Conservation (phyloP, 2,797 vertebrate genomes). For the Peromyscus attwateri region DNA sequence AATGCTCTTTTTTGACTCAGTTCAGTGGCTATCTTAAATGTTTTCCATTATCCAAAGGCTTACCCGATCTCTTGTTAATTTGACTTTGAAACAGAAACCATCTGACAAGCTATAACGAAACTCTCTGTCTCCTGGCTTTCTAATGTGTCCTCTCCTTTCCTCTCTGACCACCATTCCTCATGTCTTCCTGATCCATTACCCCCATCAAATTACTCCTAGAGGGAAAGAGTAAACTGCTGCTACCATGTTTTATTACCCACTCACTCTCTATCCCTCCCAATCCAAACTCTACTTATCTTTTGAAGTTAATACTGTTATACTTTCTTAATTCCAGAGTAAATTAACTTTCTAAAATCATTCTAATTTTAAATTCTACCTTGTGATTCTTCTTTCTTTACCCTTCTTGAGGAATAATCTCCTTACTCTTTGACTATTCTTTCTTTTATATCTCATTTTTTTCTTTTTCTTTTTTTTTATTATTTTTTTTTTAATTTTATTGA, state of each 20-base stretch:
- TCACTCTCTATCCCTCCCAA: neutral
- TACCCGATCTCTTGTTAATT: neutral
- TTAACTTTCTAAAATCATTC: neutral
- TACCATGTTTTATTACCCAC: neutral
- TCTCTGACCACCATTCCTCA: neutral
- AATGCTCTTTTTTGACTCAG: neutral
- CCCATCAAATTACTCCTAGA: neutral
- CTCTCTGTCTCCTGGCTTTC: neutral
- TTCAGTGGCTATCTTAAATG: neutral
- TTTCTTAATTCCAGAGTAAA: conserved; percentile 29
- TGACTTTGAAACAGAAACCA: conserved; percentile 10
- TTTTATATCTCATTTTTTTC: conserved; percentile 24
- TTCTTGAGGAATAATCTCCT: neutral
- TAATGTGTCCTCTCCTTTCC: neutral
- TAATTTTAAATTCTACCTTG: neutral
- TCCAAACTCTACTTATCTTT: neutral
- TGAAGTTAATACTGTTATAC: conserved; percentile 4
- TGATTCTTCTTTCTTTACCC: neutral
- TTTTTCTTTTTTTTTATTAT: conserved; percentile 20
- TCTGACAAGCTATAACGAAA: neutral
- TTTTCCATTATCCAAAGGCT: neutral
- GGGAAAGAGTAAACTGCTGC: neutral
- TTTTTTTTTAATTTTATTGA: too few species aligned
- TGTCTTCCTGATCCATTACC: neutral
- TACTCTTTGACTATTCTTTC: neutral